Conservation (phyloP, 2,797 vertebrate species). For the Cetoscarus ocellatus region DNA sequence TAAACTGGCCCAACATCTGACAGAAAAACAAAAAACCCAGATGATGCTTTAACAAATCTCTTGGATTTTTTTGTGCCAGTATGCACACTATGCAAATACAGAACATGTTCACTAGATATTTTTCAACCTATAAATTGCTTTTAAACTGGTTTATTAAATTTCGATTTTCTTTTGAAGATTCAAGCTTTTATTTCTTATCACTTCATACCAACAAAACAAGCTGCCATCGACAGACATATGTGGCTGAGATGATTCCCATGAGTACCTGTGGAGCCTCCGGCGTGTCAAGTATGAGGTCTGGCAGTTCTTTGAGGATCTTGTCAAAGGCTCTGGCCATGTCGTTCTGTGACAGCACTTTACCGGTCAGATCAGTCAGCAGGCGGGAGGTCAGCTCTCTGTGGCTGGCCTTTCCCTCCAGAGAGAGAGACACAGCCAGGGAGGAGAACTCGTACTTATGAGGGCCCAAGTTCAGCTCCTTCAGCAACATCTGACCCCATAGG, state of each 20-base stretch:
- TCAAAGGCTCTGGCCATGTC: constrained; percentile 89
- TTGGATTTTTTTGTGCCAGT: too few species aligned
- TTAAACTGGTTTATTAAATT: too few species aligned
- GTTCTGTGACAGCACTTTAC: constrained; percentile 82
- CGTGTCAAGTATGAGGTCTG: constrained; percentile 91
- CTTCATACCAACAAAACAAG: not conserved
- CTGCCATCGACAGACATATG: not conserved
- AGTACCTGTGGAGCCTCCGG: constrained; percentile 90
- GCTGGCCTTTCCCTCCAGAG: constrained; percentile 91
- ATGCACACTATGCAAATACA: too few species aligned
- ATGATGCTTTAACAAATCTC: not conserved
- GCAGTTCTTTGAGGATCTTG: constrained; percentile 87
- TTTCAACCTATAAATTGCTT: too few species aligned
- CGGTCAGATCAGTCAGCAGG: constrained; percentile 88
- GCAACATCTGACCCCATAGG: constrained; percentile 80
- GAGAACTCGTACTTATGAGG: constrained; percentile 84
- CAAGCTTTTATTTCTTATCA: not conserved
- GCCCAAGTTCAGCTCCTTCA: constrained; percentile 89
- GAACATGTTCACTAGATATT: too few species aligned
- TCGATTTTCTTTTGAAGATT: too few species aligned
- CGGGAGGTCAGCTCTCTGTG: constrained; percentile 91
- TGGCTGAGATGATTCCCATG: too few species aligned
- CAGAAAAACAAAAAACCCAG: not conserved
- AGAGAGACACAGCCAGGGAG: constrained; percentile 87
- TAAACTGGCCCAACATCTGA: constrained; percentile 94